Percentiles rank a stretch among this genome's conserved stretches.
Conservation (phyloP, 2,797 vertebrate species). For the Sebastes dallii region DNA sequence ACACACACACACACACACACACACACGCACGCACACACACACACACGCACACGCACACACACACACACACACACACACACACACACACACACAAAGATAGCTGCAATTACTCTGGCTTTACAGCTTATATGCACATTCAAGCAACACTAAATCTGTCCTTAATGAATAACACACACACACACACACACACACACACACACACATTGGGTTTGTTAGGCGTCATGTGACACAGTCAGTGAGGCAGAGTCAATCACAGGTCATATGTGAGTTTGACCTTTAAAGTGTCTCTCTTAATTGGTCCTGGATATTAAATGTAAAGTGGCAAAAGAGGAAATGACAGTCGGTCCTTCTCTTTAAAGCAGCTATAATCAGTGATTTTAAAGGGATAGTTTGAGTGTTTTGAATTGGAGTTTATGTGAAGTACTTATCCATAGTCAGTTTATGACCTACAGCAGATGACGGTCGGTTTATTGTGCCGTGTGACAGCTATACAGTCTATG, state of each 20-base stretch:
- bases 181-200: conserved; percentile 5
- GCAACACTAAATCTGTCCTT: neutral
- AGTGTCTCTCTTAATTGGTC: neutral
- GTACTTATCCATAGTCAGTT: too few species aligned
- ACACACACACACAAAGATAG: neutral
- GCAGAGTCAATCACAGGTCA: neutral
- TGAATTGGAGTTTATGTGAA: accelerated
- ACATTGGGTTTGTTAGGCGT: conserved; percentile 7
- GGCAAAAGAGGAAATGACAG: neutral
- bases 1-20: neutral
- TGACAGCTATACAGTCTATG: too few species aligned
- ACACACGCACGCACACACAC: neutral
- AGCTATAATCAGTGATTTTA: neutral
- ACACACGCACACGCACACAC: neutral
- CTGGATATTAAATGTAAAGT: neutral
- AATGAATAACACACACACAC: conserved; percentile 21
- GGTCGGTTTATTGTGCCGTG: too few species aligned
- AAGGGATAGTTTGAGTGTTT: too few species aligned
- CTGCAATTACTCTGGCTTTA: neutral
- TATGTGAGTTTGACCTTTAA: neutral
- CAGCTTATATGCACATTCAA: neutral
- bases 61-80: conserved; percentile 5
- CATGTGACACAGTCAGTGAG: conserved; percentile 5
- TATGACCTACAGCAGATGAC: too few species aligned
- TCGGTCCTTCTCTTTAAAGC: neutral